Conservation (phyloP, 2,113 vertebrate genomes). For the Rousettus leschenaultii region DNA sequence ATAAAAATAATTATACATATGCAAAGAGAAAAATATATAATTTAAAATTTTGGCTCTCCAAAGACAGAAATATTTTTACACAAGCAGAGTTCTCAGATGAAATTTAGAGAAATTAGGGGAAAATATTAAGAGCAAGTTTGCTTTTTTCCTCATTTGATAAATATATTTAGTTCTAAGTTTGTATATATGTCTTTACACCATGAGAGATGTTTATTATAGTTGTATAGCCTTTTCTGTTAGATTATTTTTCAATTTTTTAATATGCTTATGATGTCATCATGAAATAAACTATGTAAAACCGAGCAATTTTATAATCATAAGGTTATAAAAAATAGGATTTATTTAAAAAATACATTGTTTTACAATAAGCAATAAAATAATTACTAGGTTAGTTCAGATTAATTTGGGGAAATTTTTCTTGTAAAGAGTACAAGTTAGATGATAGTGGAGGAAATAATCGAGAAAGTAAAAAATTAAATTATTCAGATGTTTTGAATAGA, state of each 20-base stretch:
- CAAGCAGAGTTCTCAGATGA: not conserved
- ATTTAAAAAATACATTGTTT: not conserved
- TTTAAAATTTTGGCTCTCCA: constrained; percentile 31
- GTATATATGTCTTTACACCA: not conserved
- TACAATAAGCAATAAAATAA: not conserved
- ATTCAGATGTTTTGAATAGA: not conserved
- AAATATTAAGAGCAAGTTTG: not conserved
- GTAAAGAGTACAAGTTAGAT: not conserved
- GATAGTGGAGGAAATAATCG: not conserved
- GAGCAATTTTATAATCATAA: not conserved
- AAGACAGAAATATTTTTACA: not conserved
- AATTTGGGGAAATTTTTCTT: not conserved
- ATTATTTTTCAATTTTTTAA: not conserved
- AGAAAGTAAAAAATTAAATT: not conserved
- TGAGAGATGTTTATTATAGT: not conserved
- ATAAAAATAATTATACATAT: constrained; percentile 30
- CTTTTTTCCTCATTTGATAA: not conserved
- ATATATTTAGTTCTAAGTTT: not conserved
- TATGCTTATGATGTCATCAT: not conserved
- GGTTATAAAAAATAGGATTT: not conserved
- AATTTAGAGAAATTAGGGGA: not conserved
- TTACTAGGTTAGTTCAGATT: not conserved
- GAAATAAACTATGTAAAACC: not conserved
- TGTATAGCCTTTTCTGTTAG: not conserved
- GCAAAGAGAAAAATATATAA: constrained; percentile 39